Evolutionary conservation across 1,140 invertebrate genomes (phyloP).

Genomic region (Drosophila subobscura): DNA sequence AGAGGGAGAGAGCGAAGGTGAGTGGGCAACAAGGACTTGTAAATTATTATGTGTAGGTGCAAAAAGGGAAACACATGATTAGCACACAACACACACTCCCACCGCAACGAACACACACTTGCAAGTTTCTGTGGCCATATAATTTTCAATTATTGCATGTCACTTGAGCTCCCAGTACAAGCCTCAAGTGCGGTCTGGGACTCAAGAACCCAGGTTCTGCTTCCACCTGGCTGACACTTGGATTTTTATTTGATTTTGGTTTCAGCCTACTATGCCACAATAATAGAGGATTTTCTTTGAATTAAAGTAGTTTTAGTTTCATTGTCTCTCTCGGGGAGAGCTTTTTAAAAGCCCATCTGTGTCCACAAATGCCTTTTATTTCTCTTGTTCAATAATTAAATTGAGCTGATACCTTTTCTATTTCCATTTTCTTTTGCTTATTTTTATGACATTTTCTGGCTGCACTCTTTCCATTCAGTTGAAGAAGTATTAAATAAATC

Average conservation of each 20-base stretch:
- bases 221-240: neutral
- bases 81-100: conserved; percentile 47
- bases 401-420: conserved; percentile 1
- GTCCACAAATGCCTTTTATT: neutral
- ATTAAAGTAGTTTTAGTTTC: no score
- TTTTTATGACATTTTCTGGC: conserved; percentile 4
- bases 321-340: neutral
- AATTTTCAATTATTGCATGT: conserved; percentile 79
- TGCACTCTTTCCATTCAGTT: neutral
- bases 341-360: neutral
- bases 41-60: conserved; percentile 54
- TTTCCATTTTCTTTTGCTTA: neutral
- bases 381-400: conserved; percentile 33
- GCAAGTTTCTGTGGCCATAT: conserved; percentile 31
- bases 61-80: conserved; percentile 60
- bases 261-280: no score
- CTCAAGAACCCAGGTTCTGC: conserved; percentile 1
- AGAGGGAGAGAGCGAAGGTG: no score
- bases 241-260: neutral
- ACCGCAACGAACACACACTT: neutral
- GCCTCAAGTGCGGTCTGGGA: conserved; percentile 19
- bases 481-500: conserved; percentile 6
- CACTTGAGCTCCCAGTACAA: conserved; percentile 32
- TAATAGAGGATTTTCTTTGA: no score
- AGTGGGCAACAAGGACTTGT: neutral